Evolutionary conservation across 2,113 vertebrate species (phyloP), one percentile per base, ranked within the genome.

Genomic region (Oxyruncus cristatus): DNA sequence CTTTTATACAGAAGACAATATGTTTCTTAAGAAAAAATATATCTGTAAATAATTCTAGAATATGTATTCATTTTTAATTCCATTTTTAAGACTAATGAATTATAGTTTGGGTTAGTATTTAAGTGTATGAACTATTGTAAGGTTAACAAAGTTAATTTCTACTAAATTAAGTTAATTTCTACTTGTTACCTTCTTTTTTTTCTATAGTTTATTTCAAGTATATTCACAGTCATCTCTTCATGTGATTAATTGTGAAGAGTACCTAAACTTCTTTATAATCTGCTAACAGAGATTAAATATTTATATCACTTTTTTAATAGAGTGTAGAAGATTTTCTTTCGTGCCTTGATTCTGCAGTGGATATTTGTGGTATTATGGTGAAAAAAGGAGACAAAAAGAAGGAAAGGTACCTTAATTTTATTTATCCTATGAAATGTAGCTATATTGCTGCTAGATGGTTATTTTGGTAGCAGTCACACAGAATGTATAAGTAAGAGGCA

Each of bases 301-400:
- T 67, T 86, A 2, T 67, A 11, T 89, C 1, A 2, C 87, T 79
- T 70, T 70, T 77, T 92, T 96, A 85, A 78, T 81, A 99, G 99
- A 98, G 97, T n/a, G 84, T 99, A 66, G 99, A 99, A 97, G 99
- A 99, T 61, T 99, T 99, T 95, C 95, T 99, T 88, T 98, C 97
- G 7, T 98, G 93, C 96, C 96, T 99, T 78, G 99, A 99, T 97
- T 96, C 94, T 37, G 97, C 98, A 74, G 98, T 98, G 89, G 99
- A 99, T 94, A 98, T 98, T 59, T 99, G 99, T 92, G 99, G 98
- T 89, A 98, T 99, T 94, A 98, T 99, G 98, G 95, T 99, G 81
- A 99, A 99, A 98, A 99, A 97, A 83, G 99, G 98, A 85, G 99
- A 99, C 97, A 99, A 99, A 96, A 99, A 99, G 95, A 99, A 98